These are phyloP conservation scores for Pelosia muscerda DNA, from an alignment of 2,888 invertebrate species.

Conservation along the genomic window DNA sequence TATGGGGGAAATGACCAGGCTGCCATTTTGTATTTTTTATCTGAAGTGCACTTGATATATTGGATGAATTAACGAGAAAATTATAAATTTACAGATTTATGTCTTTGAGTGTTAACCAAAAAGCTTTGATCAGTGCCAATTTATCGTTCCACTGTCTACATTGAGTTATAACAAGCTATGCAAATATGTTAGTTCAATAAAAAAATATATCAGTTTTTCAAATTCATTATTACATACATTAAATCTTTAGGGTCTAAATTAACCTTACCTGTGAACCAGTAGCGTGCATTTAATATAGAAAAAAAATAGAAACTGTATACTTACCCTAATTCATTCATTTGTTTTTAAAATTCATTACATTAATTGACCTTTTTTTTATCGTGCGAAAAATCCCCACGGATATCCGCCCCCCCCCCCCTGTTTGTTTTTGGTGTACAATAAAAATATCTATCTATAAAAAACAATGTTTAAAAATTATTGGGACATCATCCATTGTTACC, in stretches of 20 bases:
- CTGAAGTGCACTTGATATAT: conserved; percentile 20
- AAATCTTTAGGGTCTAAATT: background rate
- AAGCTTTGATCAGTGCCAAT: conserved; percentile 7
- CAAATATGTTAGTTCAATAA: background rate
- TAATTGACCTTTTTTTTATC: no score
- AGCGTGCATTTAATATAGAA: no score
- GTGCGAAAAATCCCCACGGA: no score
- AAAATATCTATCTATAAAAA: no score
- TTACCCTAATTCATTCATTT: no score
- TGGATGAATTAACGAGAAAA: conserved; percentile 38
- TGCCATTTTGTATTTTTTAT: conserved; percentile 23
- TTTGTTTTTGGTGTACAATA: no score
- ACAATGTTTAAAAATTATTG: no score
- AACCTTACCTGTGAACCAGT: no score
- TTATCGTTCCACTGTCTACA: conserved; percentile 10
- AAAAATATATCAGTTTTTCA: background rate
- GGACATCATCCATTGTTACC: no score
- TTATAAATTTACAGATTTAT: conserved; percentile 36
- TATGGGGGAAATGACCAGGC: conserved; percentile 41
- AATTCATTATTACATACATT: conserved; percentile 2
- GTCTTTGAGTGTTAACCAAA: conserved; percentile 29
- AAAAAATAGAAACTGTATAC: no score
- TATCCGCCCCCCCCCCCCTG: no score
- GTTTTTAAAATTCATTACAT: no score
- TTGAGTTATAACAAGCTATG: background rate